Base-by-base conservation (phyloP, 2,888 invertebrate species). In the Desoria tigrina region DNA sequence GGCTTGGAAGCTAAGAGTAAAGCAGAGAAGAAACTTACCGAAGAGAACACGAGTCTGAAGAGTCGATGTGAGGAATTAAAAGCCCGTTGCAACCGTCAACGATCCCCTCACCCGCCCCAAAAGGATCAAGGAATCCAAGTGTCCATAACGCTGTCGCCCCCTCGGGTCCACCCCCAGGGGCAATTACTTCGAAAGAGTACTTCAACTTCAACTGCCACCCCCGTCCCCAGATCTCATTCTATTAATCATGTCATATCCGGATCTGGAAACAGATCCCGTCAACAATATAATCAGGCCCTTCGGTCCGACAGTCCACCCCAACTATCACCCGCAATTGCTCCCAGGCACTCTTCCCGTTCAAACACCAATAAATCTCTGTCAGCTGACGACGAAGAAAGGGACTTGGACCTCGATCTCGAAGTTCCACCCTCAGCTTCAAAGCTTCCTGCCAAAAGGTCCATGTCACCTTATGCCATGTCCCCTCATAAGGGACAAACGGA, bases 41-140 rank as follows among this genome's bases (percentile, higher is more conserved):
- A 45, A 45, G 45, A 45, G n/a, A 45, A 45, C 16, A 18, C n/a
- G 4, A 45, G 16, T 18, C 45, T 45, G 45, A 45, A 16, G 45
- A 45, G 16, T 6, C 45, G 16, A 16, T 18, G 16, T 45, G 45
- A 45, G 16, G n/a, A 6, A 21, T 16, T 45, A 3, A 32, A 7
- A 32, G 6, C 11, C 11, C 32, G 32, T 7, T 32, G 32, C 32
- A 7, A 4, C 32, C 9, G 6, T 16, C n/a, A 45, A 16, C 45
- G 16, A 11, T 6, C 16, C 4, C 16, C 16, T 11, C 45, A 6
- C 4, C 45, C 45, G 6, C 16, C 6, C 4, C 45, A 45, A 45
- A 16, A 45, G 9, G 9, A 45, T 16, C 45, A 45, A 45, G 9
- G 16, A 18, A n/a, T 45, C 45, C 45, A 45, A 45, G 45, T 45